Base-by-base conservation (phyloP, 2,113 vertebrate species). In the Cettia cetti region DNA sequence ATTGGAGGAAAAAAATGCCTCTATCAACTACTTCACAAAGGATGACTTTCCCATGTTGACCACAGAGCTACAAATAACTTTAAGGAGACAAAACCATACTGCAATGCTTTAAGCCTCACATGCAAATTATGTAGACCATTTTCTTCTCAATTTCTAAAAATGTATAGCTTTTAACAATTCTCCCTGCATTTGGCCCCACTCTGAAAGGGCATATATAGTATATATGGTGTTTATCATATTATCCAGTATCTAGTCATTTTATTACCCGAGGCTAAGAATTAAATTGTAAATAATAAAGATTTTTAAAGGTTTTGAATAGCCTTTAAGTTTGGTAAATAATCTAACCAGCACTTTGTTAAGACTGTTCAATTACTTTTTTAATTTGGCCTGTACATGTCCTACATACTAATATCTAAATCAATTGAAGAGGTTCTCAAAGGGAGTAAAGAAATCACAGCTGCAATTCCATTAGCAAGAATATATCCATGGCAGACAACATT, bases 281-380 rank as follows among this genome's bases (percentile, higher is more conserved):
- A 70, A 88, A 76, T 79, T 44, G 71, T 66, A 77, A 90, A 75
- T 59, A 81, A 77, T 80, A 44, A 74, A 78, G 15, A 61, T 70
- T 94, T 82, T 69, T n/a, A 50, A 88, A 84, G 39, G 28, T 45
- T 86, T 96, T 97, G 44, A 94, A 88, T 61, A 66, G 18, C 27
- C 15, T 93, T 74, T 39, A 81, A 94, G 19, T 40, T 86, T 90
- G 21, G 49, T 88, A 93, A 91, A 74, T 64, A 92, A 54, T n/a
- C 47, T 47, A 86, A 39, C 21, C 30, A 80, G 16, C 80, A 30
- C 11, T 87, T 61, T 77, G 8, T 89, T 85, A 94, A 85, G 27
- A 79, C 81, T 47, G 26, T 3, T 30, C 10, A 33, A 45, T 40
- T 31, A 52, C 21, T 61, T n/a, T 61, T n/a, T 72, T 2, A 7